phyloP scores from a whole-genome alignment of 2,888 invertebrate species.

The Pogonocherus hispidulus region DNA sequence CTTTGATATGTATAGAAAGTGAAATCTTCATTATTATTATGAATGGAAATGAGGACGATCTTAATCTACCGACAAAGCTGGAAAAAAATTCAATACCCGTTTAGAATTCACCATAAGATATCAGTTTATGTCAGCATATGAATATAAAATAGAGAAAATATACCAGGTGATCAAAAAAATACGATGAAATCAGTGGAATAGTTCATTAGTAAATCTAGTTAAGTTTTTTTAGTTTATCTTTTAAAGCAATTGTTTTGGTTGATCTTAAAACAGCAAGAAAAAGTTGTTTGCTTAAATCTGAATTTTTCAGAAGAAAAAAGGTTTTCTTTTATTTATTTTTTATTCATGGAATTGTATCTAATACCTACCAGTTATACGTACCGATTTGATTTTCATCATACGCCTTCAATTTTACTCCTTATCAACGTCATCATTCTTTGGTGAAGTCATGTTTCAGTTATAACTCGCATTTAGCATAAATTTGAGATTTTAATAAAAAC shows the following conservation, averaged over 20 bases:
- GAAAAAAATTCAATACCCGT: constrained; percentile 19
- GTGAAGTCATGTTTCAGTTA: neutral
- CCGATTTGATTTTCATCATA: neutral
- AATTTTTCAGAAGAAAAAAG: no score
- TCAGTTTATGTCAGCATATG: constrained; percentile 25
- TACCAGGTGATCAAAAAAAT: no score
- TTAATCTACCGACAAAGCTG: constrained; percentile 22
- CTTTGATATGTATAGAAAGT: neutral
- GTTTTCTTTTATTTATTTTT: no score
- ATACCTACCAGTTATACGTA: no score
- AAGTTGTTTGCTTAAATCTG: no score
- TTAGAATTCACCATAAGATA: constrained; percentile 23
- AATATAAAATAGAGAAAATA: constrained; percentile 4
- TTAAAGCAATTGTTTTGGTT: no score
- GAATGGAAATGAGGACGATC: constrained; percentile 21
- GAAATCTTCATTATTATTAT: constrained; percentile 15
- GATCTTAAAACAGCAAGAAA: no score
- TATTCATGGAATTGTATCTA: no score
- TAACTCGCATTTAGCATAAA: constrained; percentile 18
- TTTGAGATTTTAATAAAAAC: constrained; percentile 6
- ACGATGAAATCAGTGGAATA: no score
- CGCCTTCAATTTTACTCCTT: neutral
- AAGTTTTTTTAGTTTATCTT: no score
- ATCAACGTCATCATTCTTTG: neutral
- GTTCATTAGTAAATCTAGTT: no score